Base-by-base conservation (phyloP, 2,888 invertebrate genomes). In the Chloroclystis v-ata region DNA sequence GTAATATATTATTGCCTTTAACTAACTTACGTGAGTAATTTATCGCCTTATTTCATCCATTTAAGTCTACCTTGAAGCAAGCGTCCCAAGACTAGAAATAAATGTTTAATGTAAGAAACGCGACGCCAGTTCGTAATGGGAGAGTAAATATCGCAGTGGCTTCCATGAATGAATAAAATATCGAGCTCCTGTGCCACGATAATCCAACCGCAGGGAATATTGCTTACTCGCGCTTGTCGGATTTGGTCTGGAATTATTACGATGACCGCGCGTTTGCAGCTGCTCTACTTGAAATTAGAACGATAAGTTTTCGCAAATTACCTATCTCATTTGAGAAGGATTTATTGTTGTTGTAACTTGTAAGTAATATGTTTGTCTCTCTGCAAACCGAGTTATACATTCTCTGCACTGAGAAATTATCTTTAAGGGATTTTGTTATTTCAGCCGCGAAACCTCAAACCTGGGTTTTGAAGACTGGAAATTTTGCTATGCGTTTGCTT, bases 91-190 rank as follows among this genome's bases (percentile, higher is more conserved):
- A 39, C 35, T 37, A 11, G 37, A 47, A 25, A 41, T 82, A 73
- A 74, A 82, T 82, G 74, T 78, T 79, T 78, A 81, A 81, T 77
- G 73, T 67, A 67, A 75, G 75, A 69, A 75, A 75, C 69, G 75
- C 75, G 78, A 78, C 76, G 73, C 66, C 56, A 69, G 69, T 69
- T 72, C 65, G 75, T 80, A 80, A 82, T 82, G 76, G 78, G 69
- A 71, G 71, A 74, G 79, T 82, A 83, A 82, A 82, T 79, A 83
- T 80, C 78, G 72, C 68, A 69, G 71, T 68, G 75, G 75, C 78
- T 71, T 75, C 75, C 74, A 75, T 74, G 75, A 74, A 78, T 83
- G 75, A 82, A 82, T 83, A 78, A 83, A 78, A 79, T 67, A 78
- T 75, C 38, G 45, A 35, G 43, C 20, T 25, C 33, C 49, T 35